Evolutionary conservation across 2,113 vertebrate species (phyloP), one percentile per base, ranked within the genome.

Genomic region (Bubo bubo): DNA sequence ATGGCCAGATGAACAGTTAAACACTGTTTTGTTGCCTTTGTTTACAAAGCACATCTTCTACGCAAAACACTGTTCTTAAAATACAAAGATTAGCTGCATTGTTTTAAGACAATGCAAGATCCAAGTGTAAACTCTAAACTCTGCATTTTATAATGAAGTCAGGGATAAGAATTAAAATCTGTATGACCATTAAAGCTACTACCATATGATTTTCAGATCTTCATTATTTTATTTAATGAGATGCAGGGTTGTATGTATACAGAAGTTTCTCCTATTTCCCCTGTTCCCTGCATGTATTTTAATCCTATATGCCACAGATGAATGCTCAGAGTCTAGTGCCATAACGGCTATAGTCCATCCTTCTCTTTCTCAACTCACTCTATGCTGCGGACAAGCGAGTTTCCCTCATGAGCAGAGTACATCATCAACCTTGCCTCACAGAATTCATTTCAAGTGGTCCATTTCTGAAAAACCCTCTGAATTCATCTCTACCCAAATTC

Each of bases 341-440:
- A 8, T 7, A 70, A 35, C 74, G 52, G 18, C 55, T 50, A 16
- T 19, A 66, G 79, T 37, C 28, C 52, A 83, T 12, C 43, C 64
- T 66, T 74, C 50, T 35, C 41, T 14, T 22, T 79, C 50, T 50
- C 60, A 77, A 27, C 32, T 79, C 47, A 18, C 24, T 16, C 49
- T n/a, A 8, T 1, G 0, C 22, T 34, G 68, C 49, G 10, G 26
- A 66, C 39, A 93, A 24, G 9, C 1, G 2, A 43, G 23, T 56
- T 64, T 60, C 43, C 30, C 49, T 68, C 53, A 32, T 2, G 1
- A 56, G 41, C 34, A 70, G 30, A 7, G 15, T 7, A 14, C 2
- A 81, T 7, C 21, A 64, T 3, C 49, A 56, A 7, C 41, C 12
- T 24, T 26, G 5, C 50, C 32, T n/a, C 67, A 66, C 4, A 80